Evolutionary conservation across 2,797 vertebrate species (phyloP), one percentile per base, ranked within the genome.

Genomic region (Brotogeris chrysoptera): DNA sequence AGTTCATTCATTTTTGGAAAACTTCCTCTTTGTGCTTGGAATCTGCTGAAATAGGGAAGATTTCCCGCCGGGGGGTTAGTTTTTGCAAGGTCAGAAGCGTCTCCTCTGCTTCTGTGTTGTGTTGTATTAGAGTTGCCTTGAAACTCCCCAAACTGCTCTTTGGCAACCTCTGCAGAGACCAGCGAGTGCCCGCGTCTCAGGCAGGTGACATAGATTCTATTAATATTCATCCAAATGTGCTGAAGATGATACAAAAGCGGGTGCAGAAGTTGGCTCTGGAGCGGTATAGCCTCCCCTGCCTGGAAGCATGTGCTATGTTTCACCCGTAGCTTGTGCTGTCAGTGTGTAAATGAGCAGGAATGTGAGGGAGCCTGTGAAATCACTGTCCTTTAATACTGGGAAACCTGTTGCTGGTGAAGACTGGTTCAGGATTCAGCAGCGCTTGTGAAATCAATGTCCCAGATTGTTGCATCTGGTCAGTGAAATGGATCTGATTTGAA

Each of bases 151-250:
- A 16, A 38, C 65, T n/a, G 82, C 86, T 68, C 39, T 65, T 91
- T 91, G 97, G 92, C 94, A 84, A 43, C 60, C 61, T 89, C 86
- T 93, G 78, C 57, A 66, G 74, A 79, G 93, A 68, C 66, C 93
- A 68, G 15, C 77, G 87, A 64, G 86, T 91, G 59, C 86, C 95
- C 8, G 4, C 66, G 5, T 78, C 83, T 92, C 86, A 59, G 86
- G 94, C 96, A 91, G 93, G 78, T 47, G 36, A 30, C 14, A 28
- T 16, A 28, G 86, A 20, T 52, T 80, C 95, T 97, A 44, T 95
- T 96, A 94, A 87, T 91, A 72, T 41, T 89, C 57, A 11, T 90
- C 60, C 72, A 53, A 71, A 90, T 83, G 86, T 55, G 71, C 72
- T 32, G 34, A 61, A 78, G 70, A 70, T 47, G 24, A 2, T 17